Percentiles rank a stretch among this genome's conserved stretches.
These are phyloP conservation scores for Spinus pinus DNA, from an alignment of 2,797 vertebrate genomes.

Conservation along the genomic window DNA sequence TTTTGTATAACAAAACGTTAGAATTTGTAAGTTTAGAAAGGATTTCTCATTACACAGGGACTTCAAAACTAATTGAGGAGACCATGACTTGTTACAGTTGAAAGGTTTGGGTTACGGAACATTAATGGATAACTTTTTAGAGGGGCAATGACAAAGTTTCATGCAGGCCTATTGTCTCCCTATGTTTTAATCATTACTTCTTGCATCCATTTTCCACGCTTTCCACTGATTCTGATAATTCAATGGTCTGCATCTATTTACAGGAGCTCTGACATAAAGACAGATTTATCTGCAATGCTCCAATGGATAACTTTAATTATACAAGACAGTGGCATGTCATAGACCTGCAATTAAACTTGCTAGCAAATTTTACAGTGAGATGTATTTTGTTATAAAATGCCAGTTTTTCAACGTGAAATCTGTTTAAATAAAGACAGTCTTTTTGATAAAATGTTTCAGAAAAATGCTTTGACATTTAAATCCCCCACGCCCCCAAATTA, in stretches of 20 bases:
- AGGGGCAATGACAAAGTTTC: not conserved
- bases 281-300: not conserved
- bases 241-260: not conserved
- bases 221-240: not conserved
- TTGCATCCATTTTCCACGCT: not conserved
- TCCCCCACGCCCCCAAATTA: accelerated
- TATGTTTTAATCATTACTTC: not conserved
- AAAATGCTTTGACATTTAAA: not conserved
- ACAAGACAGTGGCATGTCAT: not conserved
- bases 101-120: not conserved
- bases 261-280: not conserved
- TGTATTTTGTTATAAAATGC: not conserved
- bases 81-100: not conserved
- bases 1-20: not conserved
- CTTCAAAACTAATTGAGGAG: not conserved
- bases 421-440: not conserved
- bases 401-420: not conserved
- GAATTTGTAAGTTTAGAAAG: not conserved
- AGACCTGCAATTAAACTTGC: not conserved
- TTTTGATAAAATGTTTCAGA: not conserved
- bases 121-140: not conserved
- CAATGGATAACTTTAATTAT: not conserved
- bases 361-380: not conserved
- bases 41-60: not conserved
- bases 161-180: not conserved